A percentile compares a stretch with the other conserved stretches of the same genome.
Conservation (phyloP, 1,140 invertebrate genomes). For the Rhagoletis pomonella region DNA sequence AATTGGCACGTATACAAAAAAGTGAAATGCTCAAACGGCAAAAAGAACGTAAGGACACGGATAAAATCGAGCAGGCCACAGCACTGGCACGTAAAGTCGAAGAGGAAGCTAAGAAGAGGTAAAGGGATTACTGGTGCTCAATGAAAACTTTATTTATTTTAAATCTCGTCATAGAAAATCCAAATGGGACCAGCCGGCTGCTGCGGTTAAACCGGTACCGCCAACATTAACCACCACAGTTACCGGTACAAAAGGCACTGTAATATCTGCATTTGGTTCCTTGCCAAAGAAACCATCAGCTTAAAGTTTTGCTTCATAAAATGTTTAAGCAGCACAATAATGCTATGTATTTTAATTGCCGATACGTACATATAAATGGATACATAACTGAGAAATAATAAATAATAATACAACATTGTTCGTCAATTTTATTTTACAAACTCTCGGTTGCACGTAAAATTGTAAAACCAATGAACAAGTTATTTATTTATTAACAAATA, state of each 20-base stretch:
- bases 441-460: too few relatives aligned
- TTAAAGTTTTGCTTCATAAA: constrained; percentile 9
- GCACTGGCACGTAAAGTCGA: constrained; percentile 85
- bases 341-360: too few relatives aligned
- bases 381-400: too few relatives aligned
- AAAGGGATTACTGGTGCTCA: not conserved
- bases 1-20: constrained; percentile 91
- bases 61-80: constrained; percentile 92
- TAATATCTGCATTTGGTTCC: constrained; percentile 91
- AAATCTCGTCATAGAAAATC: constrained; percentile 80
- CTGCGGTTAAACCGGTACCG: constrained; percentile 74
- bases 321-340: not conserved
- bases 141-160: not conserved
- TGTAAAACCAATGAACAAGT: too few relatives aligned
- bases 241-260: constrained; percentile 89
- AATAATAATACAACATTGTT: too few relatives aligned
- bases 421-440: too few relatives aligned
- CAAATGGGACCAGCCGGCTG: constrained; percentile 92
- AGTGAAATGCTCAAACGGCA: constrained; percentile 94
- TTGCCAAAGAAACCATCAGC: constrained; percentile 83
- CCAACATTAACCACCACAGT: constrained; percentile 84
- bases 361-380: too few relatives aligned
- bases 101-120: constrained; percentile 77
- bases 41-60: constrained; percentile 91
- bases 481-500: too few relatives aligned